Evolutionary conservation across 2,113 vertebrate genomes (phyloP).

Genomic region (Phyllopteryx taeniolatus): DNA sequence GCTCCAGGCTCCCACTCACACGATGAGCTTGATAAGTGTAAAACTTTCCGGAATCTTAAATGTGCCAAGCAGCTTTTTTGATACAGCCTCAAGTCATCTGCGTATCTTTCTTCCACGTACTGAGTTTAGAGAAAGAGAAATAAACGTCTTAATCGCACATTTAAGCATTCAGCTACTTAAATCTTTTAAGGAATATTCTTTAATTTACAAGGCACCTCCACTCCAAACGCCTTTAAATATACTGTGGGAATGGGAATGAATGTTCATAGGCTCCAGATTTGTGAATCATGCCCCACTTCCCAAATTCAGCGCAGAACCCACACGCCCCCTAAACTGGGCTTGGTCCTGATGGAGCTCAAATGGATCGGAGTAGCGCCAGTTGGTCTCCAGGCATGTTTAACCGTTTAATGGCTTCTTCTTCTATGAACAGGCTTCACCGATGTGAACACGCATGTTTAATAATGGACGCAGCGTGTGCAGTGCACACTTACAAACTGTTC

Average conservation of each 20-base stretch:
- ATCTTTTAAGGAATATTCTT: constrained; percentile 2
- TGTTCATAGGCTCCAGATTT: constrained; percentile 43
- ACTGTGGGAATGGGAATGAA: constrained; percentile 47
- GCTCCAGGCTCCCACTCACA: background rate
- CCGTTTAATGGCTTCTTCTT: background rate
- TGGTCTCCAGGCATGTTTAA: constrained; percentile 33
- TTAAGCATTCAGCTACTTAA: constrained; percentile 10
- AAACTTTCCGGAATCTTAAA: background rate
- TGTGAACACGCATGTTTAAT: background rate
- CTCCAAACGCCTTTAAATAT: constrained; percentile 24
- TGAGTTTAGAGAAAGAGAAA: background rate
- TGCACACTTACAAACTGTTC: constrained; percentile 3
- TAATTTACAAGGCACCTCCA: constrained; percentile 31
- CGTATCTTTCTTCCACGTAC: constrained; percentile 11
- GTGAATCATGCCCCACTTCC: constrained; percentile 28
- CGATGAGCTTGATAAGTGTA: background rate
- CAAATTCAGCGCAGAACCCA: constrained; percentile 25
- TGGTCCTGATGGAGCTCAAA: constrained; percentile 44
- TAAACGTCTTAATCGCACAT: constrained; percentile 19
- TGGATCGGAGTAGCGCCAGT: constrained; percentile 25
- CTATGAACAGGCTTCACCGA: background rate
- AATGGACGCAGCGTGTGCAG: background rate
- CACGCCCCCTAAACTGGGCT: constrained; percentile 29
- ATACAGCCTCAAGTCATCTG: constrained; percentile 7
- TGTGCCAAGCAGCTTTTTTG: background rate